phyloP scores from a whole-genome alignment of 1,140 invertebrate genomes.

The Eueides isabella region DNA sequence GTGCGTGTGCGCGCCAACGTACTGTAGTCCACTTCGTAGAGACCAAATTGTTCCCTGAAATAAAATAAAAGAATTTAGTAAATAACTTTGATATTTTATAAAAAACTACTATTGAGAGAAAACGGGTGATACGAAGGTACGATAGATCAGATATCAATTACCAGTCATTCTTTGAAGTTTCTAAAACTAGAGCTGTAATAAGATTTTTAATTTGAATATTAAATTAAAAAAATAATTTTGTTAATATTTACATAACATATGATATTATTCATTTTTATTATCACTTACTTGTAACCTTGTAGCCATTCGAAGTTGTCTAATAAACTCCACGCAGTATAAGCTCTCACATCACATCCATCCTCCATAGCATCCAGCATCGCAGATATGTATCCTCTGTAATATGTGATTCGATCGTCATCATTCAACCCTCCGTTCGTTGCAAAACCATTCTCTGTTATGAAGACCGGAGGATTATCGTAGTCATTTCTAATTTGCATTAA shows the following conservation, averaged over 20 bases:
- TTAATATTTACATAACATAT: too few species aligned
- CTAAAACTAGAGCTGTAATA: neutral
- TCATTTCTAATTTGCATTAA: slow-evolving; percentile 55
- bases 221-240: too few species aligned
- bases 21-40: slow-evolving; percentile 88
- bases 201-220: neutral
- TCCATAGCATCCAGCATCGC: slow-evolving; percentile 65
- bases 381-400: slow-evolving; percentile 72
- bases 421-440: slow-evolving; percentile 50
- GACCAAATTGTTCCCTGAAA: slow-evolving; percentile 86
- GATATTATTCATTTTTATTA: too few species aligned
- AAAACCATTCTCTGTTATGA: slow-evolving; percentile 64
- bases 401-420: slow-evolving; percentile 67
- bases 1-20: slow-evolving; percentile 84
- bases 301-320: slow-evolving; percentile 87
- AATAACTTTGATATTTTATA: slow-evolving; percentile 14
- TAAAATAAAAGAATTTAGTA: neutral
- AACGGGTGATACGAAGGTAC: too few species aligned
- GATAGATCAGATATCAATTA: neutral
- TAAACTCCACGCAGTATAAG: slow-evolving; percentile 85
- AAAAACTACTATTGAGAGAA: too few species aligned
- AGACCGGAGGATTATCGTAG: slow-evolving; percentile 56
- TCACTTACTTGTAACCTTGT: slow-evolving; percentile 56
- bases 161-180: neutral
- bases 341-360: slow-evolving; percentile 64